Evolutionary conservation across 2,113 vertebrate genomes (phyloP), one percentile per base, ranked within the genome.

Genomic region (Scomber scombrus): DNA sequence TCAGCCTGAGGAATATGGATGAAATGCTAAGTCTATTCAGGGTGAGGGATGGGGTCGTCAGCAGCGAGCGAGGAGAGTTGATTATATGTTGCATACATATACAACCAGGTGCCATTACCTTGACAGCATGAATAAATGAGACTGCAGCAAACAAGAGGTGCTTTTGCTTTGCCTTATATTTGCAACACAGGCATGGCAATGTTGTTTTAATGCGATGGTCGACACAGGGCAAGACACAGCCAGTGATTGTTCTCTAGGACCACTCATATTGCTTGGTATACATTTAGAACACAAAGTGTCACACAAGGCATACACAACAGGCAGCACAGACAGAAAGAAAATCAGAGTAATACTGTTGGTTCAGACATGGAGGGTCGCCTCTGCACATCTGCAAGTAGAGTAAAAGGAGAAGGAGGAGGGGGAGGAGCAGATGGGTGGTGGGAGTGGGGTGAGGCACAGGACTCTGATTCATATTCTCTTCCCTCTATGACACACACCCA

Each of bases 201-300:
- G 65, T n/a, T 54, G 65, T 84, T 90, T 26, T 79, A 63, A 85
- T 84, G 58, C n/a, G 2, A 43, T 71, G 77, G 62, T 76, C 14
- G n/a, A 86, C 82, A 89, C 82, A 85, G 66, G 51, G 15, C 69
- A 52, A 49, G 29, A 86, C 79, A 77, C 64, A 79, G 67, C 58
- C 50, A 64, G 4, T 69, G 73, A 74, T 68, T 66, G 62, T 84
- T 85, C 75, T 47, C 68, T 83, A 57, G 63, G n/a, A 85, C 52
- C n/a, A 1, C 52, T 77, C 49, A 80, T 92, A 90, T 91, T 93
- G 92, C 90, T 93, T 75, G n/a, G 60, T 80, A 81, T 90, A 90
- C 88, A 93, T 85, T 84, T 62, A 90, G 60, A 90, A 80, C 40
- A 89, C 70, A 84, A 45, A 77, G 21, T 56, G 71, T 71, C 67